Conservation (phyloP, 2,797 vertebrate genomes). For the Eospalax fontanierii region DNA sequence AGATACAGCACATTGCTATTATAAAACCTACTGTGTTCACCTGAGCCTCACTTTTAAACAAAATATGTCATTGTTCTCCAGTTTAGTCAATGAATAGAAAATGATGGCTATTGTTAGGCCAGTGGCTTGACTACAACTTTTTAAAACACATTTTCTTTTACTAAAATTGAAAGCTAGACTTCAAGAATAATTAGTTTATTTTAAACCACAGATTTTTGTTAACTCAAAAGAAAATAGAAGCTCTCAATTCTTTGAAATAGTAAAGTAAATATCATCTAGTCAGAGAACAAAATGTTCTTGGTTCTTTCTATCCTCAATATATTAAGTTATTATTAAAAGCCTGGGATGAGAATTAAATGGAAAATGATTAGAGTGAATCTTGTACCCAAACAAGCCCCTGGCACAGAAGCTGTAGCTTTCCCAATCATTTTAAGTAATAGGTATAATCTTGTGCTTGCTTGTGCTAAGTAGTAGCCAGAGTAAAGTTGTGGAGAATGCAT, state of each 20-base stretch:
- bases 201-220: slow-evolving; percentile 50
- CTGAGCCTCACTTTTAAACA: neutral
- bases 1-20: neutral
- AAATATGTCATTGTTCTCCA: neutral
- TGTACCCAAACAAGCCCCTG: neutral
- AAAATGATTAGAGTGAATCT: neutral
- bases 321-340: neutral
- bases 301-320: neutral
- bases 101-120: slow-evolving; percentile 10
- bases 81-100: slow-evolving; percentile 25
- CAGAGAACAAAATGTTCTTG: slow-evolving; percentile 42
- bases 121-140: neutral
- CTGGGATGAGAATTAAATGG: neutral
- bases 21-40: neutral
- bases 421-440: neutral
- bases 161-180: slow-evolving; percentile 47
- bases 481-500: neutral
- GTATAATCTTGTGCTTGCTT: neutral
- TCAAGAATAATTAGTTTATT: slow-evolving; percentile 60
- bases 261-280: slow-evolving; percentile 54
- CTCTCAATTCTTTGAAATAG: slow-evolving; percentile 42
- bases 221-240: slow-evolving; percentile 43
- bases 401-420: neutral
- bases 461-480: neutral
- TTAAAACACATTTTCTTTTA: slow-evolving; percentile 48